Base-by-base conservation (phyloP, 2,113 vertebrate genomes). In the Salvelinus alpinus region DNA sequence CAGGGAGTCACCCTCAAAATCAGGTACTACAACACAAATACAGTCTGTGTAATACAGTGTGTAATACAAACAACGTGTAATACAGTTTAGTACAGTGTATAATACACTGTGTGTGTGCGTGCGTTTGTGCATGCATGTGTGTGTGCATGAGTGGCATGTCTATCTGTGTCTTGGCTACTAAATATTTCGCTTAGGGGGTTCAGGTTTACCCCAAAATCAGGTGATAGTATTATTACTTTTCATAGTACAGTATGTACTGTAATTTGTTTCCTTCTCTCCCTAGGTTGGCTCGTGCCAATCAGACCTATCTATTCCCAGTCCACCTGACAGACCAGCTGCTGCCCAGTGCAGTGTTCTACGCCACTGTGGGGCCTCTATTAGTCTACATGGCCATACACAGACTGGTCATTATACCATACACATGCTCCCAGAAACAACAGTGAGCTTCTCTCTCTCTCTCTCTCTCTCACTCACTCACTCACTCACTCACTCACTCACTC, bases 1-100 rank as follows among this genome's bases (percentile, higher is more conserved):
- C 98, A 99, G 90, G 98, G 98, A 31, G 97, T 99, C 69, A 97
- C 97, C 18, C 90, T 99, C 88, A 99, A 99, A 93, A 94, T 99
- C 94, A 99, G 95, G 97, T 99, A 91, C 16, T 54, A 44, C 9
- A 44, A 11, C 38, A 44, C 38, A 44, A 44, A 11, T 44, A 11
- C 38, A 44, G 38, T 44, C 38, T 44, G 9, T 11, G 9, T 11
- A 44, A 44, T 11, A 11, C 38, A 44, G 38, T 11, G 9, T 44
- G 38, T 44, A 24, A 24, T 24, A 44, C 11, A 9, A 12, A 2
- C 38, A 44, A 44, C 9, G 2, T 44, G 38, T 44, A 44, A 44
- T 12, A 44, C 38, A 44, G 38, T 44, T 44, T 44, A 44, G 38
- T 12, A 44, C 38, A 44, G 38, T 44, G 38, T 38, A 38, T 38